Evolutionary conservation across 2,113 vertebrate genomes (phyloP), one percentile per base, ranked within the genome.

Genomic region (Origma solitaria): DNA sequence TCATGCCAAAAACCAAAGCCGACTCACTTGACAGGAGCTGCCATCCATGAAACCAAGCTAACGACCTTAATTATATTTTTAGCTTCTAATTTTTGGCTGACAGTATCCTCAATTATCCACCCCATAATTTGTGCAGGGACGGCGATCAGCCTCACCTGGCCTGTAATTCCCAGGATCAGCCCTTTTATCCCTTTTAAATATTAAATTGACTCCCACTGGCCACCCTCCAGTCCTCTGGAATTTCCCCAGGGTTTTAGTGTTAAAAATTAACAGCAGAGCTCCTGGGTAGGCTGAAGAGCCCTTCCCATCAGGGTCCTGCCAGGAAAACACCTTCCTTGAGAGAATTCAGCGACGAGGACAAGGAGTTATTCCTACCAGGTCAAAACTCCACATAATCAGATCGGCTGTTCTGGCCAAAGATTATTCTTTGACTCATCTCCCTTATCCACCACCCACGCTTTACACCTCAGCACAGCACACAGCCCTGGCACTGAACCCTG

Each of bases 61-160:
- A 93, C 80, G 38, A 88, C 92, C 86, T 94, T 92, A 80, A 92
- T 95, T 93, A 95, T 86, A 86, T 88, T 95, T 97, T 92, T 83
- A 96, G 90, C 94, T 95, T 93, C 88, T 96, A 94, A 88, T 92
- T 97, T 94, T 93, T 94, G 88, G 92, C 94, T 96, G 90, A 77
- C 92, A 77, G 33, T 45, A 54, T 83, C 86, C 92, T 84, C 88
- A 93, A 33, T 95, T 90, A 90, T 82, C 86, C 92, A 86, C 79
- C 90, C 94, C 90, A 86, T 92, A 85, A 93, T 93, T 93, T 82
- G 66, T 58, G 71, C 76, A 17, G 88, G 19, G 75, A 75, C 12
- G 16, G 82, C 18, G 7, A 88, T 45, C 82, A 57, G 66, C 82
- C 82, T 90, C 90, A 95, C 94, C 90, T 93, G 95, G 51, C 27